A percentile compares a stretch with the other conserved stretches of the same genome.
These are phyloP conservation scores for Forpus xanthops DNA, from an alignment of 2,797 vertebrate genomes.

Conservation along the genomic window DNA sequence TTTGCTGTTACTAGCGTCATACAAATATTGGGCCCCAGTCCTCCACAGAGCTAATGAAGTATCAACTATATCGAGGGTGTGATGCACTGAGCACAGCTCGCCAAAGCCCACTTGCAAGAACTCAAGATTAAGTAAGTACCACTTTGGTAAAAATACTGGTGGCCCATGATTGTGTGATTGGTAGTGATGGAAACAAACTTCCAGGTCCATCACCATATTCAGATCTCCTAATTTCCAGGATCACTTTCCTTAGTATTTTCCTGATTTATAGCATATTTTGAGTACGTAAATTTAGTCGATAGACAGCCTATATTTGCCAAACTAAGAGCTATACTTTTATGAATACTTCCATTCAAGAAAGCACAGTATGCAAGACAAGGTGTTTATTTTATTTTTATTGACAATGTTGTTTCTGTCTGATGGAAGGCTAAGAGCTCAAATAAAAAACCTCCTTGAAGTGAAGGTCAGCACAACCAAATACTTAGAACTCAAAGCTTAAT, in stretches of 20 bases:
- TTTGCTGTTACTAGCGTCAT: neutral
- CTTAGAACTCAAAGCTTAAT: neutral
- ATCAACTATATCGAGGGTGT: neutral
- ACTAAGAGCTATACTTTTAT: neutral
- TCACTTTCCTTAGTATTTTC: neutral
- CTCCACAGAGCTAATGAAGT: neutral
- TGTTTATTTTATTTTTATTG: slow-evolving; percentile 39
- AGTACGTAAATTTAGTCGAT: neutral
- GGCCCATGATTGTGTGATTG: accelerated
- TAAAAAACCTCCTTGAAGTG: slow-evolving; percentile 49
- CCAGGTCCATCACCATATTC: neutral
- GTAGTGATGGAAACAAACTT: neutral
- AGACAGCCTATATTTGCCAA: neutral
- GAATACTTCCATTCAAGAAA: slow-evolving; percentile 3
- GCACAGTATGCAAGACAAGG: neutral
- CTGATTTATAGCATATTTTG: neutral
- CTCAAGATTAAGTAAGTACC: neutral
- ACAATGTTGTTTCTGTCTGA: neutral
- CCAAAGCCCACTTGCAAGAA: neutral
- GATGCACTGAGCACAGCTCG: neutral
- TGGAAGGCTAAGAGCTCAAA: slow-evolving; percentile 3
- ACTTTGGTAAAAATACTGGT: neutral
- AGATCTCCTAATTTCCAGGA: neutral
- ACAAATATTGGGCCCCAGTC: neutral
- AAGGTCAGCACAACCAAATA: slow-evolving; percentile 55